Base-by-base conservation (phyloP, 2,113 vertebrate genomes). In the Tringa solitaria region DNA sequence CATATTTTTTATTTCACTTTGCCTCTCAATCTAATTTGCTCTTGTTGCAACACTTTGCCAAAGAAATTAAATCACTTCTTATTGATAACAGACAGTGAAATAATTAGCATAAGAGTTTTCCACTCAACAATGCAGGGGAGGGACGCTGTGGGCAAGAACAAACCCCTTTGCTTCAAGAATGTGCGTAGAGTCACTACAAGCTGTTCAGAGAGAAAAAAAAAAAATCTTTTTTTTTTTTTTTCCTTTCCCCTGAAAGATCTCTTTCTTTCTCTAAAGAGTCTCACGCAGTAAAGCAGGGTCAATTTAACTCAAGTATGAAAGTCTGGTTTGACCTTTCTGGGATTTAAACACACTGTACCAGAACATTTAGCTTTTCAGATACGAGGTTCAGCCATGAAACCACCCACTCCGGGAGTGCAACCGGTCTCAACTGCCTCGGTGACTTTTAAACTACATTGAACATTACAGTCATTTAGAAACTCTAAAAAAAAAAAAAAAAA, bases 261-360 rank as follows among this genome's bases (percentile, higher is more conserved):
- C 91, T 87, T 84, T 95, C 61, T 95, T 95, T 95, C 88, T 78
- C 79, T 84, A 39, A 65, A 91, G 78, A 96, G 68, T 33, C 83
- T 90, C 86, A 84, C 2, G 6, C 95, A 91, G 84, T 68, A 96
- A 95, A 89, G 54, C 84, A 73, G 77, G 93, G 96, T 95, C 96
- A 96, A 23, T 50, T 65, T 96, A 91, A 94, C 87, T 73, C 60
- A 79, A 92, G 91, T 87, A 91, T 63, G 81, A 93, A 91, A 87
- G 92, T 96, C 96, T 96, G 81, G 32, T 69, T 91, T 96, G 96
- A 97, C 94, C 96, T 96, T 94, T 96, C 74, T 93, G 94, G 74
- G 87, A 85, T 78, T 96, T 87, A 89, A 95, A 93, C 87, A 85
- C 1, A 7, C 91, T 39, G 89, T 92, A 95, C 92, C 76, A 94